These are phyloP conservation scores for Periphyllus acericola DNA, from an alignment of 2,888 invertebrate species.

Conservation along the genomic window DNA sequence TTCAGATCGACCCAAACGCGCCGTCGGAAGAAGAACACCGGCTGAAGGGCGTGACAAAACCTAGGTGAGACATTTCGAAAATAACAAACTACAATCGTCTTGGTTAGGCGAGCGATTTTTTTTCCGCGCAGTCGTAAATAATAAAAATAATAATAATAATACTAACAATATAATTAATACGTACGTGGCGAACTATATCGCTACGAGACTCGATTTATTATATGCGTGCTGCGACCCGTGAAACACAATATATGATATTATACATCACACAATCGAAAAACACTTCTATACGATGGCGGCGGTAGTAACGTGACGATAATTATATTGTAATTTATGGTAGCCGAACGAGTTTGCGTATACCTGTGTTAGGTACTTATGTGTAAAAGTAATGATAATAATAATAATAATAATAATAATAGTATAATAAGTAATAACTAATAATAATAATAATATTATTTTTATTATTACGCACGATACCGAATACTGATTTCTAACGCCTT, in stretches of 20 bases:
- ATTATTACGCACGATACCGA: neutral
- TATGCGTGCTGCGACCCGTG: no score
- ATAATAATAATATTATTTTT: neutral
- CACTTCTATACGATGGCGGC: neutral
- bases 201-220: neutral
- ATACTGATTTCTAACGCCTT: conserved; percentile 3
- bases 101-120: neutral
- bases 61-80: conserved; percentile 70
- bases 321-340: conserved; percentile 40
- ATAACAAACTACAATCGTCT: neutral
- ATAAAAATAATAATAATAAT: no score
- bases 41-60: conserved; percentile 91
- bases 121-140: neutral
- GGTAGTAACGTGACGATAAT: neutral
- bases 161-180: neutral
- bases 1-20: conserved; percentile 88
- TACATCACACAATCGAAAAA: no score
- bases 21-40: conserved; percentile 91
- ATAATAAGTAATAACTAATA: neutral
- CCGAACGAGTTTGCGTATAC: conserved; percentile 33
- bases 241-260: no score
- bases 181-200: neutral
- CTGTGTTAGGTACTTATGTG: neutral
- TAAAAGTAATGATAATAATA: no score
- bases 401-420: no score